Conservation (phyloP, 2,888 invertebrate species). For the Pycnomerus fuliginosus region DNA sequence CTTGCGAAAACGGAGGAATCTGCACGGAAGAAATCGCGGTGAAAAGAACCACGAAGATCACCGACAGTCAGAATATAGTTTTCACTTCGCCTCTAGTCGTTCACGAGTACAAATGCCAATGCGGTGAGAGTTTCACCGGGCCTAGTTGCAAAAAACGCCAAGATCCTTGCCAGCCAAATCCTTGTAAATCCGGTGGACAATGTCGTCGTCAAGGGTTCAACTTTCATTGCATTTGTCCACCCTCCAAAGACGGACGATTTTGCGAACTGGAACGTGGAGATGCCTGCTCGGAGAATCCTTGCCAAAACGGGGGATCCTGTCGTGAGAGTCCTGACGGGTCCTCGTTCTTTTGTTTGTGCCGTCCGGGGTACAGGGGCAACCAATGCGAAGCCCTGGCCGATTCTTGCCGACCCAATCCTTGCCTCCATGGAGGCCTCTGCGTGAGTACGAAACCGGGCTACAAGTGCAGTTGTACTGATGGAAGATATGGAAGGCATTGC, state of each 20-base stretch:
- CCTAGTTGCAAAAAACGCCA: slow-evolving; percentile 79
- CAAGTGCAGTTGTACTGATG: slow-evolving; percentile 81
- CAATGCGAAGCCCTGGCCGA: slow-evolving; percentile 87
- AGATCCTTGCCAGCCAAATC: slow-evolving; percentile 89
- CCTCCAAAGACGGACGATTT: slow-evolving; percentile 75
- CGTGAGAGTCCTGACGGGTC: slow-evolving; percentile 84
- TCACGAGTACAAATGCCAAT: slow-evolving; percentile 78
- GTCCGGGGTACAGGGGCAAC: slow-evolving; percentile 88
- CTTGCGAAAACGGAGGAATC: slow-evolving; percentile 76
- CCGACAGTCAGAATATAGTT: slow-evolving; percentile 78
- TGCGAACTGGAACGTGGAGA: slow-evolving; percentile 85
- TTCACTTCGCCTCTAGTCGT: slow-evolving; percentile 79
- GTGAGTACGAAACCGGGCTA: slow-evolving; percentile 86
- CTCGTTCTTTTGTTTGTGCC: slow-evolving; percentile 88
- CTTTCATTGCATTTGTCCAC: slow-evolving; percentile 79
- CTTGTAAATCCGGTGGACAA: slow-evolving; percentile 80
- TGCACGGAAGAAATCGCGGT: slow-evolving; percentile 73
- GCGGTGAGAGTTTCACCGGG: slow-evolving; percentile 82
- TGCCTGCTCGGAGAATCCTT: slow-evolving; percentile 82
- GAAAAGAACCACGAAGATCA: slow-evolving; percentile 69
- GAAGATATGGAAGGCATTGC: slow-evolving; percentile 87
- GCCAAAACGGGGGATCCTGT: slow-evolving; percentile 89
- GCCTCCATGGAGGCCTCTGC: slow-evolving; percentile 85
- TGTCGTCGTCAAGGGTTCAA: slow-evolving; percentile 83
- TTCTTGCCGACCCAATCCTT: slow-evolving; percentile 92